Base-by-base conservation (phyloP, 2,797 vertebrate genomes). In the Halcyon chelicuti region DNA sequence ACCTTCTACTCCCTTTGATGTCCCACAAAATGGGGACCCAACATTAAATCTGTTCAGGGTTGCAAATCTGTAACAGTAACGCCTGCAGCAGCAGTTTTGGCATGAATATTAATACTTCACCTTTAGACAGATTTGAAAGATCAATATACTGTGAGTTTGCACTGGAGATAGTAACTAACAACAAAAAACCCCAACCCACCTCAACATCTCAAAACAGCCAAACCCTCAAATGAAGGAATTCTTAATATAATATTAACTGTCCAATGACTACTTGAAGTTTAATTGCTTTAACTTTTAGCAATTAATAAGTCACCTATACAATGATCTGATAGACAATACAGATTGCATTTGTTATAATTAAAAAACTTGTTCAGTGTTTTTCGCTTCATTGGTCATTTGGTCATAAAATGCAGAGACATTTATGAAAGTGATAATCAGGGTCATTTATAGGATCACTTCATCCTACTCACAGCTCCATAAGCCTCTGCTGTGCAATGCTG, bases 281-380 rank as follows among this genome's bases (percentile, higher is more conserved):
- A 94, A 94, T 76, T 93, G 58, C 40, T 93, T 73, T 81, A 91
- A 95, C 70, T 93, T 91, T 91, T 76, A 91, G 91, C 51, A 91
- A 60, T 76, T 66, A 97, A 42, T 73, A 93, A 94, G 55, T 60
- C 66, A 95, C 39, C 85, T 86, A 74, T 63, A 60, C 33, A 94
- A 47, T 18, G 52, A 88, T 81, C 47, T 73, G 66, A 94, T 94
- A 90, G 31, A 62, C 6, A 70, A 54, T 55, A 73, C 4, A 29
- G 28, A 79, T 91, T 86, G 67, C 60, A 95, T 96, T 75, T 63
- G 51, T 95, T 93, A 66, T 84, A 94, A 96, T 93, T 94, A 91
- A 95, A 91, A 95, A 91, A 71, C 90, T 76, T 88, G 87, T 95
- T 94, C 79, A 51, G 33, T 62, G 51, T 71, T 91, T 86, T 91